Base-by-base conservation (phyloP, 1,140 invertebrate species). In the Bactericera cockerelli region DNA sequence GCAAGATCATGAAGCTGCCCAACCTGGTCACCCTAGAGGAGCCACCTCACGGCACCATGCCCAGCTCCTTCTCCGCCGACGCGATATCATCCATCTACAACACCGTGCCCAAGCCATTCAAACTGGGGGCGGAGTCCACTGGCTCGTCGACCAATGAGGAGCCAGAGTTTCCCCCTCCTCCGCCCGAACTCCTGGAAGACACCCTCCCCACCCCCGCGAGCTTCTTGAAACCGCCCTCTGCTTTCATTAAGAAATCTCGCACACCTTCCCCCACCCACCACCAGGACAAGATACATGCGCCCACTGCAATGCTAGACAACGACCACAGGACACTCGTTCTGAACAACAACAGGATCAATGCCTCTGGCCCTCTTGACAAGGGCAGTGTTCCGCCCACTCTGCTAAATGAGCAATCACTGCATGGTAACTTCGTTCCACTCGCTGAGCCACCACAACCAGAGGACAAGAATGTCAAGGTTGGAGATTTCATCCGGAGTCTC, bases 1-100 rank as follows among this genome's bases (percentile, higher is more conserved):
- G 75, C 56, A 72, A 67, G 67, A 73, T 77, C 19, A 67, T 62
- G 4, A 76, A 76, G 66, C 70, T 64, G 10, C 24, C 28, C 16
- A 58, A 39, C 2, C 13, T 59, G n/a, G 28, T 42, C 14, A 21
- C 19, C 36, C 16, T 25, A 16, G 22, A 22, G 6, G 36, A 38
- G 16, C 28, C 24, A 26, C 16, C 24, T 21, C 16, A 14, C 24
- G 2, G 21, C 56, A 10, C 14, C 36, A 10, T 57, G 22, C 56
- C 38, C 24, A 38, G 16, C 24, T 38, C 56, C 28, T 57, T 31
- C 22, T 36, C 56, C 31, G 38, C 38, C 28, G 38, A 57, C 33
- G 21, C 28, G 14, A 57, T 57, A 1, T 36, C 31, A 19, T 36
- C 22, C 31, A 36, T 57, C 19, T 57, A 21, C 56, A 63, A 63